A percentile compares a stretch with the other conserved stretches of the same genome.
phyloP scores from a whole-genome alignment of 2,888 invertebrate species.

The Oegoconia quadripuncta region DNA sequence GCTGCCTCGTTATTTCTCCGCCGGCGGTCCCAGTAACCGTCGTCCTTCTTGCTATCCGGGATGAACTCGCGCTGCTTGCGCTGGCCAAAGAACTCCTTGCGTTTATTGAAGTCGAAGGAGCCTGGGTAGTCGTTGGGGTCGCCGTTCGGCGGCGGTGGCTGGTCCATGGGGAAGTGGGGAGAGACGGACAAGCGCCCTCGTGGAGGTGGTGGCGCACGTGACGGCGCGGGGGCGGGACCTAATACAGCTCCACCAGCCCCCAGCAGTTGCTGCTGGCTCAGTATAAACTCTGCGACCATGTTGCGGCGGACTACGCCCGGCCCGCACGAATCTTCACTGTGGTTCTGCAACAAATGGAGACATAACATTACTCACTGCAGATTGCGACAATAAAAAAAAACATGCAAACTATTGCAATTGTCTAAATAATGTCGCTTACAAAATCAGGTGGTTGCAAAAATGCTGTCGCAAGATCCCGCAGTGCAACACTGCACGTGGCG shows the following conservation, averaged over 20 bases:
- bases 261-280: slow-evolving; percentile 82
- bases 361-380: slow-evolving; percentile 40
- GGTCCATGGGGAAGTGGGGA: slow-evolving; percentile 74
- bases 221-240: slow-evolving; percentile 56
- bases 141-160: slow-evolving; percentile 44
- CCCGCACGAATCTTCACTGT: slow-evolving; percentile 71
- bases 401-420: slow-evolving; percentile 40
- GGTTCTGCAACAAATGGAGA: slow-evolving; percentile 69
- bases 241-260: slow-evolving; percentile 55
- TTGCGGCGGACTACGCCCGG: slow-evolving; percentile 81
- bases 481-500: slow-evolving; percentile 60
- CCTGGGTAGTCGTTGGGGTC: slow-evolving; percentile 67
- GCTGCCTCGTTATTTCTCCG: slow-evolving; percentile 98
- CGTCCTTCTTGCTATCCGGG: slow-evolving; percentile 97
- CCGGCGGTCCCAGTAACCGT: slow-evolving; percentile 98
- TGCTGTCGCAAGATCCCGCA: slow-evolving; percentile 59
- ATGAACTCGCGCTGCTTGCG: slow-evolving; percentile 98
- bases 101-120: slow-evolving; percentile 81
- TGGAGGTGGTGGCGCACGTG: slow-evolving; percentile 56
- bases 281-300: slow-evolving; percentile 93
- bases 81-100: slow-evolving; percentile 92
- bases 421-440: slow-evolving; percentile 54
- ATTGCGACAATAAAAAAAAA: slow-evolving; percentile 38
- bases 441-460: slow-evolving; percentile 59
- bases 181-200: slow-evolving; percentile 63